Base-by-base conservation (phyloP, 2,888 invertebrate species). In the Sphaeridia pumilis region DNA sequence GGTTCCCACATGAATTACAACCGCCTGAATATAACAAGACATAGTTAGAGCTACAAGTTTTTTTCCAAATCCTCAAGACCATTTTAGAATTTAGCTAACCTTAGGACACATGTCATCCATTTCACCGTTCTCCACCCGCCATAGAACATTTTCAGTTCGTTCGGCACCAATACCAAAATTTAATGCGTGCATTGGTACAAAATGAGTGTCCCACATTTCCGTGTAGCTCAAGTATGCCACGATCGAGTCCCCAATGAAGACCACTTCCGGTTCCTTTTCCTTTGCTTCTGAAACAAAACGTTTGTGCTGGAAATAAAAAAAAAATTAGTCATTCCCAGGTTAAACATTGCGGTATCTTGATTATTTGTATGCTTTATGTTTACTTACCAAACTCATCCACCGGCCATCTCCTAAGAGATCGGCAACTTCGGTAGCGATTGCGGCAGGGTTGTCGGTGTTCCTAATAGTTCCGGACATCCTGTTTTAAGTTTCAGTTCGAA, bases 161-260 rank as follows among this genome's bases (percentile, higher is more conserved):
- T 93, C 92, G 59, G 82, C 84, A 64, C 87, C 83, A 67, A 92
- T 86, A 65, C 90, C 89, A 73, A 88, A 87, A 72, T 92, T 92
- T 64, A 92, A 78, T 69, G 87, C 84, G 71, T 93, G 92, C 69
- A 93, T 76, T 1, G 90, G 92, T 53, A 85, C 88, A 77, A 90
- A 90, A 74, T 85, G 80, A 66, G 85, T 83, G 69, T 86, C 83
- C 90, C 90, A 93, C 46, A 87, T 79, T 72, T 86, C 84, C 20
- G 86, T 84, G 66, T 85, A 83, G 67, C 83, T 82, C 65, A 92
- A 72, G 45, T 85, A 81, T 72, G 85, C 83, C 55, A 92, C 74
- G 62, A 90, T 79, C 43, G 88, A 88, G 72, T 92, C 93, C 1
- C 92, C 93, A 59, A 92, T 79, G 67, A 92, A 87, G 64, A 92